Base-by-base conservation (phyloP, 2,797 vertebrate genomes). In the Parauchenoglanis ngamensis region DNA sequence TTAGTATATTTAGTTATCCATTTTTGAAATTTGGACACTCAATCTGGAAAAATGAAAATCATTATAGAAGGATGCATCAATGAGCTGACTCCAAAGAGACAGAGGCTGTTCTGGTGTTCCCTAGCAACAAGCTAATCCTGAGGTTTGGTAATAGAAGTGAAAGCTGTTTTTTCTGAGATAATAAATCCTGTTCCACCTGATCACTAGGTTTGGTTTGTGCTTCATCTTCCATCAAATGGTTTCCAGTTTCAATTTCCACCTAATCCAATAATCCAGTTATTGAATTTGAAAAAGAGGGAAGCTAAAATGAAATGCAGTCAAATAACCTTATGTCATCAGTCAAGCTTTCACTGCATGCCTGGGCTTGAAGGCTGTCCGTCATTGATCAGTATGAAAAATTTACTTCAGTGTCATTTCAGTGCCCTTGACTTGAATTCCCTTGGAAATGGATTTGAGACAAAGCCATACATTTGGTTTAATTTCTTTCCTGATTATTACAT, bases 71-170 rank as follows among this genome's bases (percentile, higher is more conserved):
- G 65, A 44, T 75, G 87, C 82, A 70, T 85, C 87, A 65, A 57
- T 84, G 67, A 85, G 85, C 86, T 87, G 86, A 85, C 46, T 72
- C 81, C 56, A 46, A 81, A 86, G 84, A 88, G 86, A 87, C 85
- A 84, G 82, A 87, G 85, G 79, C 83, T 89, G 85, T 82, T 89
- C 89, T 82, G 85, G 85, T 91, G 91, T 92, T 91, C 88, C 90
- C 90, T 90, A 92, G 91, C 91, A 92, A 92, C 91, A 85, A 88
- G 84, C 73, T 81, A 88, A 89, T 88, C 86, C 87, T 85, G 78
- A 85, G 79, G 80, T 89, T 87, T 88, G 85, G 83, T 82, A 31
- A 85, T 76, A 78, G 88, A 73, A 57, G 63, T 83, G 46, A 83
- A 85, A 76, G 72, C 52, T 7, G 31, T 70, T 88, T 85, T 25